A percentile compares a stretch with the other conserved stretches of the same genome.
Conservation (phyloP, 2,797 vertebrate genomes). For the Fringilla coelebs region DNA sequence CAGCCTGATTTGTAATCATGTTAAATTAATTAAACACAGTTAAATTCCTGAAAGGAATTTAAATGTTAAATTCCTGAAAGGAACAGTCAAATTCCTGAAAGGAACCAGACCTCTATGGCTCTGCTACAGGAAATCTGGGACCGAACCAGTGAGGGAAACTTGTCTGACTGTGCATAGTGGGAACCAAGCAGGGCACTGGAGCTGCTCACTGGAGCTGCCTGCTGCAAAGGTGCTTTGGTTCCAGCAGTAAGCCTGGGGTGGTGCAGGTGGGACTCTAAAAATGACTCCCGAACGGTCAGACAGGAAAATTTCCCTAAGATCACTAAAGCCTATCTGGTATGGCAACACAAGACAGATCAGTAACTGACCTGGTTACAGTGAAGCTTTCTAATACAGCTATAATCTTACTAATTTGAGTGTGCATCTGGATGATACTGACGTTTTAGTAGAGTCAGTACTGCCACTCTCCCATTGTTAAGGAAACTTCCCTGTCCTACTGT, state of each 20-base stretch:
- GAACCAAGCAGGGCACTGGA: not conserved
- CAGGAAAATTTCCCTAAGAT: not conserved
- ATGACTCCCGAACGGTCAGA: too few relatives aligned
- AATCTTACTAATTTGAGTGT: not conserved
- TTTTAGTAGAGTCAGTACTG: not conserved
- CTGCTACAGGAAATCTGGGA: not conserved
- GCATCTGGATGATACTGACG: not conserved
- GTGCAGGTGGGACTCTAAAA: not conserved
- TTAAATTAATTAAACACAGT: too few relatives aligned
- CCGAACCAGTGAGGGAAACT: not conserved
- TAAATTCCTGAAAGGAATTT: not conserved
- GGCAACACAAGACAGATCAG: not conserved
- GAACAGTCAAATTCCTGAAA: not conserved
- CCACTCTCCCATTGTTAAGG: not conserved
- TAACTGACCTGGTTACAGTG: not conserved
- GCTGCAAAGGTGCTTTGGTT: rapidly evolving
- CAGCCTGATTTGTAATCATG: not conserved
- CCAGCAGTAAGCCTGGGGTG: not conserved
- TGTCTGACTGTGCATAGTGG: not conserved
- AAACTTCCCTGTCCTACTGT: not conserved
- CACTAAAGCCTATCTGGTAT: not conserved
- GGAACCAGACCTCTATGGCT: not conserved
- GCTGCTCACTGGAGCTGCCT: not conserved
- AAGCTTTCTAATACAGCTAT: not conserved
- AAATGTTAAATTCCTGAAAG: not conserved